Percentiles rank a stretch among this genome's conserved stretches.
These are phyloP conservation scores for Stichopus chloronotus DNA, from an alignment of 35 echinoderm and acorn worm genomes.

Conservation along the genomic window DNA sequence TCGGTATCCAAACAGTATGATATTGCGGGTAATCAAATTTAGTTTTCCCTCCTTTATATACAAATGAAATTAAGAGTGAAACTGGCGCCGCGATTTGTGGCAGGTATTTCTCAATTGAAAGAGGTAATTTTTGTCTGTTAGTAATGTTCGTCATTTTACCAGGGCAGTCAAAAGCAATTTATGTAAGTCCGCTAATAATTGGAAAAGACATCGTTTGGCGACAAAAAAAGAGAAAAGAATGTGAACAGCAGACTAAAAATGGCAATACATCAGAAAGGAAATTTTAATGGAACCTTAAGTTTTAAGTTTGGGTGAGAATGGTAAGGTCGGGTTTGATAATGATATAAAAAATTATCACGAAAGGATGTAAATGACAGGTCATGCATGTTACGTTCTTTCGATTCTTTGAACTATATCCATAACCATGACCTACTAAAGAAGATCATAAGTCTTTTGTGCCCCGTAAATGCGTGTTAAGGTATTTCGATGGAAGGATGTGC, in stretches of 20 bases:
- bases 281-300: no score
- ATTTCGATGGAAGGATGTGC: no score
- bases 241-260: background rate
- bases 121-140: background rate
- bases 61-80: background rate
- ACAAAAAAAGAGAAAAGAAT: background rate
- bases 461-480: no score
- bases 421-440: no score
- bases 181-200: background rate
- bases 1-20: background rate
- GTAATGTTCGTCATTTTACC: background rate
- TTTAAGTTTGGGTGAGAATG: no score
- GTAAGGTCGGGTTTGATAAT: no score
- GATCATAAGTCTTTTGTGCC: no score
- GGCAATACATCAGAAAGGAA: no score
- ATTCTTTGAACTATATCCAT: no score
- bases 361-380: no score
- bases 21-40: background rate
- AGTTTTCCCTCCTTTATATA: background rate
- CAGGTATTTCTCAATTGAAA: background rate
- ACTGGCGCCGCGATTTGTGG: background rate
- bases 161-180: background rate
- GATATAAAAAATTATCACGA: no score
- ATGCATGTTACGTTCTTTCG: no score
- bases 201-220: background rate